Evolutionary conservation across 2,113 vertebrate genomes (phyloP), one percentile per base, ranked within the genome.

Genomic region (Spermophilus dauricus): DNA sequence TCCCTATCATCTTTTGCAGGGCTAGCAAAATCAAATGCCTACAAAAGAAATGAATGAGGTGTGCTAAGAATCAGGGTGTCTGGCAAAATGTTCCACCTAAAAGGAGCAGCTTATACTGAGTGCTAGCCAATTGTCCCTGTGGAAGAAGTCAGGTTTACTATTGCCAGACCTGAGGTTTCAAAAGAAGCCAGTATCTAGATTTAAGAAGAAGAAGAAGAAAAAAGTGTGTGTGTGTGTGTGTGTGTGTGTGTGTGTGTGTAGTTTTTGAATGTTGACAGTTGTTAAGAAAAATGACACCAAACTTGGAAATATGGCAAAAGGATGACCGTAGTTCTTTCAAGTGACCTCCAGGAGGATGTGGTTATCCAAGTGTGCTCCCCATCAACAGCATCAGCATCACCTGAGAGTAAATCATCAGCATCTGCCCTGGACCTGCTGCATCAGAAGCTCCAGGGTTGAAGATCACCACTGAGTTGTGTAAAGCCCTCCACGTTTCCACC

Each of bases 261-360:
- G 32, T 39, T 84, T 91, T 67, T 84, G 3, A 88, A 85, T 39
- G 17, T 42, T 95, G 65, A 7, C 34, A 70, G 78, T 20, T 61
- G 2, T 69, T 96, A 86, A 92, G 77, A 91, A 84, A 95, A 51
- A 91, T 58, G 39, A 65, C 45, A 22, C 37, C 51, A 80, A 82
- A 85, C 48, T 89, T 95, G 88, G n/a, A 67, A 77, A 63, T 48
- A 39, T 92, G 75, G 80, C 65, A 83, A 88, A 87, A 94, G 39
- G 72, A 76, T 67, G 65, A 63, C 48, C 12, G 2, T 9, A 84
- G 1, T 92, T 13, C 34, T 94, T 83, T 92, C 42, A 51, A 45
- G 30, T 51, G 77, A 9, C 58, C 42, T 75, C n/a, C 39, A 56
- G 53, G 65, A 90, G 28, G n/a, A 45, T 67, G 30, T 73, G 22